Base-by-base conservation (phyloP, 2,888 invertebrate genomes). In the Ornithoptera priamus region DNA sequence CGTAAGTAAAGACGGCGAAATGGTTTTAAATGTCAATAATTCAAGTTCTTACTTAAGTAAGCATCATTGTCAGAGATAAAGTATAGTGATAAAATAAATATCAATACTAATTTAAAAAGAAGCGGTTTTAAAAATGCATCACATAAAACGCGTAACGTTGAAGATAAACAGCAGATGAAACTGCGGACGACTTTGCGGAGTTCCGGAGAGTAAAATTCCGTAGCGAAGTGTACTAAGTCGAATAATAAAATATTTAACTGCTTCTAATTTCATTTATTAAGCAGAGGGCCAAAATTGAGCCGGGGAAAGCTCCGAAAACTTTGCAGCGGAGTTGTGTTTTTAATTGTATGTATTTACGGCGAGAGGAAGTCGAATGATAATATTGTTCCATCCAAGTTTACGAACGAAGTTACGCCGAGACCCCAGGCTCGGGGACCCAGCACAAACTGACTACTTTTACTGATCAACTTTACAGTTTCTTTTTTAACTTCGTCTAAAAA, bases 331-430 rank as follows among this genome's bases (percentile, higher is more conserved):
- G 68, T 72, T 73, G 74, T 74, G 70, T 74, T 75, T 78, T 72
- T 78, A 80, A 77, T 79, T 78, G 75, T 75, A 70, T 71, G 69
- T 75, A 76, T 74, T 74, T 78, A 78, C 74, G 74, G 71, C 74
- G 71, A 46, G 66, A 60, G 74, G 57, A 69, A 76, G 77, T 75
- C 72, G 78, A 84, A 84, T 81, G 84, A 86, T 86, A 87, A 88
- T 87, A 85, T 86, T 88, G 84, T 86, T 86, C 80, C 75, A 81
- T 79, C 79, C 74, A 81, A 87, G 82, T 85, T 83, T 70, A 73
- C 67, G 58, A 74, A 80, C 75, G 76, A 82, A 86, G 83, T 85
- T 81, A 79, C 75, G 62, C 62, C 46, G 77, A 75, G 74, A 64
- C 70, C 70, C 62, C 71, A 68, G 69, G 75, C 78, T 68, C 67